phyloP scores from a whole-genome alignment of 2,888 invertebrate species.

The Dicycla oo region DNA sequence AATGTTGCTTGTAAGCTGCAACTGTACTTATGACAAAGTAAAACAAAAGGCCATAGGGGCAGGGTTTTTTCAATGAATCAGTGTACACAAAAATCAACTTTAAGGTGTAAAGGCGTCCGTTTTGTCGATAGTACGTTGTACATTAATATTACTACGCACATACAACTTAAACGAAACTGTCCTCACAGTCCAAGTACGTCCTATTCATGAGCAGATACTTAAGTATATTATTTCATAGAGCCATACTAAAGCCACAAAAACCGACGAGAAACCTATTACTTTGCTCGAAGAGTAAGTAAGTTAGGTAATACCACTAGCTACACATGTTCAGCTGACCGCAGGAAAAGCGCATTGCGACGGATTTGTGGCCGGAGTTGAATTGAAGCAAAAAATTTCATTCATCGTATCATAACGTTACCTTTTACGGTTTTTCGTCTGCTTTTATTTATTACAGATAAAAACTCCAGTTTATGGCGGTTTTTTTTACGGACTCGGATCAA shows the following conservation, averaged over 20 bases:
- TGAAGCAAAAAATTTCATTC: constrained; percentile 36
- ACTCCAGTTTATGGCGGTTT: constrained; percentile 33
- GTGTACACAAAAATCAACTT: too few species aligned
- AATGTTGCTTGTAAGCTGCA: too few species aligned
- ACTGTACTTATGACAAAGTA: too few species aligned
- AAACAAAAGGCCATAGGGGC: too few species aligned
- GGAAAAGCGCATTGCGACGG: constrained; percentile 53
- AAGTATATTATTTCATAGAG: too few species aligned
- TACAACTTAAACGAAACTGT: too few species aligned
- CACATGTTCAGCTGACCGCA: constrained; percentile 17
- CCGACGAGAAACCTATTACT: constrained; percentile 2
- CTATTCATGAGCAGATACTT: neutral
- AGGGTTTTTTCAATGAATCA: too few species aligned
- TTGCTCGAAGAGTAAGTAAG: constrained; percentile 10
- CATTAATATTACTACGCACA: neutral
- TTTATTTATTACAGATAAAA: constrained; percentile 52
- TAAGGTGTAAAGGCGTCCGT: too few species aligned
- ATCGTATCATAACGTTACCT: constrained; percentile 32
- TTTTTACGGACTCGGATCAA: constrained; percentile 43
- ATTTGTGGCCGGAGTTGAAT: constrained; percentile 23
- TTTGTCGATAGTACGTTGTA: too few species aligned
- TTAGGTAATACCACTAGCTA: neutral
- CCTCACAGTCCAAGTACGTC: neutral
- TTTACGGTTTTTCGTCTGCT: constrained; percentile 33
- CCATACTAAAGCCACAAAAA: neutral